These are phyloP conservation scores for Plagodis dolabraria DNA, from an alignment of 2,888 invertebrate species.

Conservation along the genomic window DNA sequence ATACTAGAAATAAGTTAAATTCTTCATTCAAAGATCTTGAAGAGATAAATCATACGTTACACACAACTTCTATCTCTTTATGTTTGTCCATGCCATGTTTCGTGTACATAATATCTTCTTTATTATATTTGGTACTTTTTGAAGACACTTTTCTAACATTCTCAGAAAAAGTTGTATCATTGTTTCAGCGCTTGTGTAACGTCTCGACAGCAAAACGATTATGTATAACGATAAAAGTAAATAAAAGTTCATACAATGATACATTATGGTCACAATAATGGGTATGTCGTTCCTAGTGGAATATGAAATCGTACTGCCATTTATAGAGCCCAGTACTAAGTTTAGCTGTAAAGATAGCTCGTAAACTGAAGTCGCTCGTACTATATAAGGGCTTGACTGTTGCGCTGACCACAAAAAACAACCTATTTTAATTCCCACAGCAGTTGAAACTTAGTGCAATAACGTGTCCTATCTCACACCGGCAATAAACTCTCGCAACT, in stretches of 20 bases:
- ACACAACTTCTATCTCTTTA: no score
- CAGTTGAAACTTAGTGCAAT: slow-evolving; percentile 78
- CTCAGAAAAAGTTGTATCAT: slow-evolving; percentile 15
- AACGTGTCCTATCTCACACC: slow-evolving; percentile 83
- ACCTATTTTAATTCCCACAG: slow-evolving; percentile 72
- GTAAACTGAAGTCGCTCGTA: slow-evolving; percentile 5
- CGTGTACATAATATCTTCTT: slow-evolving; percentile 11
- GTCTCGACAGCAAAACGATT: slow-evolving; percentile 29
- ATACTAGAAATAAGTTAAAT: no score
- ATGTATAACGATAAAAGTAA: slow-evolving; percentile 24
- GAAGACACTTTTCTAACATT: slow-evolving; percentile 8
- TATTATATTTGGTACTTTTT: slow-evolving; percentile 14
- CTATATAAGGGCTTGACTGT: slow-evolving; percentile 47
- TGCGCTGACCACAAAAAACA: slow-evolving; percentile 70
- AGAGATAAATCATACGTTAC: no score
- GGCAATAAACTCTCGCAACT: slow-evolving; percentile 81
- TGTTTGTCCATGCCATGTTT: not conserved
- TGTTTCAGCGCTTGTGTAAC: slow-evolving; percentile 21
- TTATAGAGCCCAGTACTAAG: slow-evolving; percentile 3
- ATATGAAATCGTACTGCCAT: slow-evolving; percentile 29
- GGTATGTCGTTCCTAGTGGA: slow-evolving; percentile 23
- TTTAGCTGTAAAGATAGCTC: slow-evolving; percentile 16
- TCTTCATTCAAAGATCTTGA: no score
- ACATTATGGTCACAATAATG: slow-evolving; percentile 28
- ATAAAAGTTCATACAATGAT: slow-evolving; percentile 35